Conservation (phyloP, 2,888 invertebrate genomes). For the Lasioglossum calceatum region DNA sequence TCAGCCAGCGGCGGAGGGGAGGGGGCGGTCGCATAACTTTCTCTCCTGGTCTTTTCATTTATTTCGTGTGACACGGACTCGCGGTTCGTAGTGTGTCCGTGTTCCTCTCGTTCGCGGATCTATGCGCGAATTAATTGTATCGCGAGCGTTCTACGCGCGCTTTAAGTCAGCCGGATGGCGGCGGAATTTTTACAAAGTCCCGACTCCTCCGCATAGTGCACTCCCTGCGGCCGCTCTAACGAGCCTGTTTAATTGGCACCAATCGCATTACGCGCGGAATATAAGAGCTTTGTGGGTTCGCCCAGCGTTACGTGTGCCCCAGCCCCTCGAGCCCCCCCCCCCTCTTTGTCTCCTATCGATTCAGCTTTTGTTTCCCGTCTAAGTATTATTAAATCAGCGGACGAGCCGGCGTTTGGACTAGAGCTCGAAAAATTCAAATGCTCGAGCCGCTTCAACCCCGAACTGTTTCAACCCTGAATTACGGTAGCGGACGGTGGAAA, state of each 20-base stretch:
- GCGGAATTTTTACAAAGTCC: conserved; percentile 27
- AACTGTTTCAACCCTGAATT: background rate
- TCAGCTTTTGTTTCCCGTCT: conserved; percentile 41
- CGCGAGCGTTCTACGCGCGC: conserved; percentile 40
- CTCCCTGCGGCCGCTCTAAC: conserved; percentile 32
- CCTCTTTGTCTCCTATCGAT: conserved; percentile 33
- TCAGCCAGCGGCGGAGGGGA: background rate
- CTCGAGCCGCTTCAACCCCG: background rate
- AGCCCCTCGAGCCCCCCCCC: background rate
- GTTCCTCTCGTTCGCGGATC: conserved; percentile 1
- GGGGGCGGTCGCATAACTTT: background rate
- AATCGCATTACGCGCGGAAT: conserved; percentile 39
- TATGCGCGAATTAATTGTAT: conserved; percentile 36
- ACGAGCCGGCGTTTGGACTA: background rate
- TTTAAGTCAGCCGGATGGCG: conserved; percentile 20
- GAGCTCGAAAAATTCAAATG: background rate
- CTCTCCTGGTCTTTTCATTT: conserved; percentile 14
- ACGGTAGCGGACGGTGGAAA: background rate
- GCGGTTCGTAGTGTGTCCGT: background rate
- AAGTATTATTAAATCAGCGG: conserved; percentile 43
- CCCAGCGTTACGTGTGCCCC: background rate
- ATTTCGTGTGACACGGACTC: conserved; percentile 4
- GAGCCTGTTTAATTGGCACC: conserved; percentile 54
- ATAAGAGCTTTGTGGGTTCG: conserved; percentile 32
- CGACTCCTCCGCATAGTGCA: conserved; percentile 22